Conservation (phyloP, 2,113 vertebrate species). For the Elephantulus edwardii region DNA sequence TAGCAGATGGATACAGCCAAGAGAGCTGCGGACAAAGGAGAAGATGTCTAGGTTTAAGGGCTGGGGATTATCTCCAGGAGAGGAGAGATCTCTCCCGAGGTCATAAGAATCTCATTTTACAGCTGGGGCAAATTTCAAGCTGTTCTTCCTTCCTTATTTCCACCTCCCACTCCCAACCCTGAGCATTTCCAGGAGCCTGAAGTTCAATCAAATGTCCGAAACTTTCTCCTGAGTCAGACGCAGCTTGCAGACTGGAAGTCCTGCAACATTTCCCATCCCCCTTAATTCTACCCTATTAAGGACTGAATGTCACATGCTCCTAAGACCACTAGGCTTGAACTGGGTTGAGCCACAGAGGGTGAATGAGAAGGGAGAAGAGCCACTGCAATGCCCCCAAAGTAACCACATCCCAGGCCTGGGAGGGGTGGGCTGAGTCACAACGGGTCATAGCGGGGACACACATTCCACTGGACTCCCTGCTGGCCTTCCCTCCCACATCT, state of each 20-base stretch:
- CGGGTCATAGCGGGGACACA: conserved; percentile 53
- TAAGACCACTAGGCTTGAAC: neutral
- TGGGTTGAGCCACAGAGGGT: neutral
- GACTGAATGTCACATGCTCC: neutral
- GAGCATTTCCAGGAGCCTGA: neutral
- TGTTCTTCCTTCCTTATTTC: neutral
- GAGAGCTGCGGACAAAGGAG: too few relatives aligned
- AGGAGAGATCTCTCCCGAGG: neutral
- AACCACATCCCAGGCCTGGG: conserved; percentile 30
- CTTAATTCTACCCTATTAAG: neutral
- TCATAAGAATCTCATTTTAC: neutral
- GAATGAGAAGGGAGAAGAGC: neutral
- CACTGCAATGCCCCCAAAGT: conserved; percentile 22
- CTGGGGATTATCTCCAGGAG: too few relatives aligned
- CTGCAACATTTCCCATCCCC: neutral
- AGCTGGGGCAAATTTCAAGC: neutral
- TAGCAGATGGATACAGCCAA: too few relatives aligned
- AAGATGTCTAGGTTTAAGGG: neutral
- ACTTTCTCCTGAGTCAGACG: neutral
- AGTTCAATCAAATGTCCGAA: neutral
- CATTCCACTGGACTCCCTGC: conserved; percentile 61
- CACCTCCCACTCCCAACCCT: neutral
- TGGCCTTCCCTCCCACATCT: neutral
- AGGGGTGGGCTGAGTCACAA: conserved; percentile 58
- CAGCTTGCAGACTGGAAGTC: neutral